Evolutionary conservation across 2,797 vertebrate genomes (phyloP).

Genomic region (Sebastes elongatus): DNA sequence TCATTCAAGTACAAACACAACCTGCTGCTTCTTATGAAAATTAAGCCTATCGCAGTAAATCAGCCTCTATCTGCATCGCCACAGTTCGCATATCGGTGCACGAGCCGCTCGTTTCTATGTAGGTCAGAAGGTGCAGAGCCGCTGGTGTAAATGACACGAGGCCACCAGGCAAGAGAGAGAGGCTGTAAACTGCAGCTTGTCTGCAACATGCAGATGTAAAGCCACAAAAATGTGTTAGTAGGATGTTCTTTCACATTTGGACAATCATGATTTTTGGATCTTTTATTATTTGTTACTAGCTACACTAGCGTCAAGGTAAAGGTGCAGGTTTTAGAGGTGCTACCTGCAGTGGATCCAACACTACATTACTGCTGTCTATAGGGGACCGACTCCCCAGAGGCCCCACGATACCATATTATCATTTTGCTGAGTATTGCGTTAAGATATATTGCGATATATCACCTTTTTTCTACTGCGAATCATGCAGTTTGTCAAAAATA

Average conservation of each 20-base stretch:
- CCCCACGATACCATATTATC: too few species aligned
- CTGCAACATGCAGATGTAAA: neutral
- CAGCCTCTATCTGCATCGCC: slow-evolving; percentile 3
- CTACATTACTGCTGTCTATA: too few species aligned
- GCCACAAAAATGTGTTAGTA: neutral
- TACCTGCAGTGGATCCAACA: neutral
- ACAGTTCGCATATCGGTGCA: slow-evolving; percentile 26
- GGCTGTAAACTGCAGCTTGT: slow-evolving; percentile 17
- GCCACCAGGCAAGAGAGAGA: slow-evolving; percentile 27
- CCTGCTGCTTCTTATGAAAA: neutral
- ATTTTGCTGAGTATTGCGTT: too few species aligned
- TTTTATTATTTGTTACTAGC: neutral
- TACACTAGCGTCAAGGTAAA: neutral
- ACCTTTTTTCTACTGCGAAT: too few species aligned
- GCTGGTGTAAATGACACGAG: slow-evolving; percentile 40
- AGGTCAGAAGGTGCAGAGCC: slow-evolving; percentile 61
- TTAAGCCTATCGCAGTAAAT: neutral
- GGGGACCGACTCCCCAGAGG: too few species aligned
- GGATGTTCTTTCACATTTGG: neutral
- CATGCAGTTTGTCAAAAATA: too few species aligned
- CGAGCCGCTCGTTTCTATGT: slow-evolving; percentile 45
- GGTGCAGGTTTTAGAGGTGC: neutral
- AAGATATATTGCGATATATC: accelerated
- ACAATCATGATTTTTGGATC: neutral
- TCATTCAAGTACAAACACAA: slow-evolving; percentile 1